Evolutionary conservation across 2,113 vertebrate species (phyloP), one percentile per base, ranked within the genome.

Genomic region (Lanius collurio): DNA sequence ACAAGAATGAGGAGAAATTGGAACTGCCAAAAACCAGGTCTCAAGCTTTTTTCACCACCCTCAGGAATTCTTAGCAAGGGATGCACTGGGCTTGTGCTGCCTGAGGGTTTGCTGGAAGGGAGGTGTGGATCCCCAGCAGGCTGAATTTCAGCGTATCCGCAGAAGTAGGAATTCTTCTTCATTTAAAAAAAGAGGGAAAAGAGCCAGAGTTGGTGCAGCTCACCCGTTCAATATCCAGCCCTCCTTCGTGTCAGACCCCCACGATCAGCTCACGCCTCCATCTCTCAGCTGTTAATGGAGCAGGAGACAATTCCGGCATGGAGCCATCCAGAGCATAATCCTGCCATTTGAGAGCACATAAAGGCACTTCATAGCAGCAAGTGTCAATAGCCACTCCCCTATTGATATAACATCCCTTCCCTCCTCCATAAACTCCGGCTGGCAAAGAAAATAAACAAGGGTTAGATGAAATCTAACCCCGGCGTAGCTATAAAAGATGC

Each of bases 341-440:
- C 84, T 96, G 91, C 87, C 83, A 69, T 95, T 94, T 85, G 82
- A 95, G 95, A 90, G 89, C 93, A 90, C 90, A 95, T 82, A 97
- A 95, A 97, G 93, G 78, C 87, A 95, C 69, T 93, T 94, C 91
- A 95, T 83, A 96, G 89, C 95, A 87, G 93, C 93, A 97, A 94
- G 94, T 93, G 95, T 96, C 96, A 93, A 97, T 93, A 96, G 95
- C 85, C 94, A 96, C 95, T 95, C 94, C 94, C 94, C 81, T 90
- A 93, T 67, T 94, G 90, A 94, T 83, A 87, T 64, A 93, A 73
- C 81, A 89, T 85, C 82, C 78, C 82, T 94, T 93, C 87, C 81
- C 93, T 96, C 89, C 89, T 94, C 91, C 91, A 65, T 75, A 87
- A 95, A 95, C 94, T 77, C 87, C 4, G 6, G 55, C 90, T 94